Base-by-base conservation (phyloP, 1,140 invertebrate genomes). In the Paralvinella palmiformis region DNA sequence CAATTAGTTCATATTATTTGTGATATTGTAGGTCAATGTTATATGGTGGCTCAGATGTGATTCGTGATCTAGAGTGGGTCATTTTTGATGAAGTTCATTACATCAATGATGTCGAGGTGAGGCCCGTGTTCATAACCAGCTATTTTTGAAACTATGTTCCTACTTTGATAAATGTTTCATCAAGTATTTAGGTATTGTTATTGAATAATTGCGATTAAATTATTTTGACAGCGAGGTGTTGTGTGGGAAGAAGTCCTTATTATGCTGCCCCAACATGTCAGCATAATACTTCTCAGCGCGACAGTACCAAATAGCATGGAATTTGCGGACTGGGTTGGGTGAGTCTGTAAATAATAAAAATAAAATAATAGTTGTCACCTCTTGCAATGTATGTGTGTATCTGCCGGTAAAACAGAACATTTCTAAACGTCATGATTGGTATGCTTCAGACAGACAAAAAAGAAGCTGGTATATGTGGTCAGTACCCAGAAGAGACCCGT, bases 1-100 rank as follows among this genome's bases (percentile, higher is more conserved):
- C 53, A 27, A 3, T 56, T 56, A 3, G 29, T 56, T 56, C 2
- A 24, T 56, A 4, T 56, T 59, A 33, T 59, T 27, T 22, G 50
- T 56, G 3, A 22, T n/a, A 22, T 10, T 62, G 37, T 62, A 83
- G 83, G 63, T 96, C 92, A 0, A 98, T 99, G 95, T 78, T 99
- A 1, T 98, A 97, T 75, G 92, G 92, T 74, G 94, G 91, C 55
- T 94, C 92, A 61, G 94, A 98, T 74, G 88, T 95, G 59, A 89
- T 97, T 2, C 84, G 93, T 60, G 96, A 99, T 82, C 83, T 99
- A 52, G 96, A 99, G 78, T 99, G 94, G 85, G 96, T 99, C 2
- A 95, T 99, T 71, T 99, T 99, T 79, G 97, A 99, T 81, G 97
- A 99, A 84, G 95, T 98, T 29, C 96, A 99, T 80, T 99, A 99